phyloP scores from a whole-genome alignment of 2,797 vertebrate genomes.

The Spheniscus humboldti region DNA sequence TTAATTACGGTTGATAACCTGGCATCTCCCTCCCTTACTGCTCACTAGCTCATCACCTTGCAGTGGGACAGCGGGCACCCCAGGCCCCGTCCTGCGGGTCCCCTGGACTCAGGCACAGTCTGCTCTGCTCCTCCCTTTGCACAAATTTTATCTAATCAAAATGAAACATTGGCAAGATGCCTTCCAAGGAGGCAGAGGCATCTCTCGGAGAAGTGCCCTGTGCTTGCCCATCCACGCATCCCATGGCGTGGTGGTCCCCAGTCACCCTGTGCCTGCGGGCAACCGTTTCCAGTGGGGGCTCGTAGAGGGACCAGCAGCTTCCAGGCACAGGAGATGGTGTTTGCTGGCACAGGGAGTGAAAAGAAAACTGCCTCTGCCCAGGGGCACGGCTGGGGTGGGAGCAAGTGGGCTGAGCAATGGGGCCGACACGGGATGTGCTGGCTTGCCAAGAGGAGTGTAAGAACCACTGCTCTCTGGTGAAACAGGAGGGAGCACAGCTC shows the following conservation, averaged over 20 bases:
- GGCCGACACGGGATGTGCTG: neutral
- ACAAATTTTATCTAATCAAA: neutral
- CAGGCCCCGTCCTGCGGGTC: neutral
- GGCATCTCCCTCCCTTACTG: neutral
- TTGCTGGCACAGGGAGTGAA: neutral
- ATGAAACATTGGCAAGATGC: neutral
- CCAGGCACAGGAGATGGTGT: neutral
- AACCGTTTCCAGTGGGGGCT: neutral
- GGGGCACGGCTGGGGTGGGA: neutral
- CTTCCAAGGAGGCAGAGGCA: neutral
- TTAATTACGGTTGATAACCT: neutral
- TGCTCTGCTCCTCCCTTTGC: neutral
- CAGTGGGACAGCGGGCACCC: neutral
- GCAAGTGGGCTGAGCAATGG: accelerated
- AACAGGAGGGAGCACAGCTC: constrained; percentile 44
- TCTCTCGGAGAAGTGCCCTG: neutral
- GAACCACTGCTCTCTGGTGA: neutral
- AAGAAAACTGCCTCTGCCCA: neutral
- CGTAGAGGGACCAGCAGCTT: neutral
- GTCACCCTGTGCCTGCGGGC: neutral
- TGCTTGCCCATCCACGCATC: accelerated
- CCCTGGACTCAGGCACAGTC: too few species aligned
- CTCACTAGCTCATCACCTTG: neutral
- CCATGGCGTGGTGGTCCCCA: accelerated
- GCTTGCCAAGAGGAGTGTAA: neutral